phyloP scores from a whole-genome alignment of 1,140 invertebrate species.

The Drosophila asahinai region DNA sequence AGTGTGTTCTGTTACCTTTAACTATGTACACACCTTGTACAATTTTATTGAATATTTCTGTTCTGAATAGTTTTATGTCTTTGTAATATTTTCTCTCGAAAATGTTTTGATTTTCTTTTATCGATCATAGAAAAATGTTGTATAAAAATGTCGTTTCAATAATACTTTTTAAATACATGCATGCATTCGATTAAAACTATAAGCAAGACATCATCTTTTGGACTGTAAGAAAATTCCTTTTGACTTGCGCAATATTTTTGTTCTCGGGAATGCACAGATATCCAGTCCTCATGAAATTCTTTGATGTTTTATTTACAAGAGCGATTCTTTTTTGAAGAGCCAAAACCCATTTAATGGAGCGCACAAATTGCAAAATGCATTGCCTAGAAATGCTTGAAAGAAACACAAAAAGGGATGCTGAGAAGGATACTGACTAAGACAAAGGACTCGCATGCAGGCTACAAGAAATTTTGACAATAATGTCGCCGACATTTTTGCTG shows the following conservation, averaged over 20 bases:
- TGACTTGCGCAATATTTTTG: background rate
- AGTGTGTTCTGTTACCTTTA: constrained; percentile 7
- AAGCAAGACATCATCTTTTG: background rate
- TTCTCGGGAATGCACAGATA: background rate
- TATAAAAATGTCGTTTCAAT: too few species aligned
- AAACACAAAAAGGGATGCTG: constrained; percentile 13
- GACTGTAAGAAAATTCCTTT: background rate
- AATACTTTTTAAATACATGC: background rate
- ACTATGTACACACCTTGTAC: background rate
- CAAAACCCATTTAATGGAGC: constrained; percentile 49
- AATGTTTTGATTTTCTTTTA: background rate
- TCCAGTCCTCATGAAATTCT: background rate
- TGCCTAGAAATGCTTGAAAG: constrained; percentile 16
- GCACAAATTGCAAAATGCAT: constrained; percentile 60
- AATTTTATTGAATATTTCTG: constrained; percentile 14
- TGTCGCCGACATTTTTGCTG: constrained; percentile 74
- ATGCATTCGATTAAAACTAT: background rate
- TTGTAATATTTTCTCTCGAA: background rate
- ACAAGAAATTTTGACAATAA: constrained; percentile 58
- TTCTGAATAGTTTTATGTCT: constrained; percentile 5
- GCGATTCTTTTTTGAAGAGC: background rate
- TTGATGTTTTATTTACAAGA: background rate
- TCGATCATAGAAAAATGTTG: background rate
- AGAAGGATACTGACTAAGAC: constrained; percentile 8
- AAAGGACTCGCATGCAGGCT: constrained; percentile 43